Base-by-base conservation (phyloP, 2,888 invertebrate genomes). In the Electrophaes corylata region DNA sequence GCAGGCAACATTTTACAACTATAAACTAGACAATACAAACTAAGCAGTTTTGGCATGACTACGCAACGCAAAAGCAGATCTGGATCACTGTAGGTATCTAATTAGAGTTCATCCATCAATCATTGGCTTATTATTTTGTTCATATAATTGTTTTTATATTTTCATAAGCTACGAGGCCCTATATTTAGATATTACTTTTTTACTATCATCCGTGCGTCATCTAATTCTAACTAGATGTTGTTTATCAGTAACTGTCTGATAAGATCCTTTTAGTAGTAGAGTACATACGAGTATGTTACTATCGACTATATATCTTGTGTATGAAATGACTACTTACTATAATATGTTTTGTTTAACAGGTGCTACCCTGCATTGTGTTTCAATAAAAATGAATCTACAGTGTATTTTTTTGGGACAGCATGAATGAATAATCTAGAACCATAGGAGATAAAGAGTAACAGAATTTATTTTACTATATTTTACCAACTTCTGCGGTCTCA, bases 31-130 rank as follows among this genome's bases (percentile, higher is more conserved):
- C 31, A 20, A 18, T 37, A 56, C 33, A 60, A 51, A 12, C 45
- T 23, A 33, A 62, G 60, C 57, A 41, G 31, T 39, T 39, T 50
- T 45, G 23, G 64, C 64, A 58, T 58, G 46, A 62, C 60, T 62
- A 35, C 35, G 43, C 26, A 23, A 11, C 44, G 10, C 31, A 8
- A 44, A 47, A 47, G 48, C 43, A 43, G 29, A 29, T 48, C 41
- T 10, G 45, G 3, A 46, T 41, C 20, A 4, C 19, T 23, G 14
- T n/a, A n/a, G n/a, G n/a, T 40, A 12, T 39, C 20, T 39, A 51
- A 44, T 29, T 29, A 8, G 10, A 45, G 33, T 23, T 54, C 14
- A 55, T 37, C 46, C 11, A 29, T 55, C 35, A 35, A 55, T 44
- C 14, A 14, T 26, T 8, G 14, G 20, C 39, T 49, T 49, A 56